phyloP scores from a whole-genome alignment of 2,888 invertebrate species.

The Aphidoletes aphidimyza region DNA sequence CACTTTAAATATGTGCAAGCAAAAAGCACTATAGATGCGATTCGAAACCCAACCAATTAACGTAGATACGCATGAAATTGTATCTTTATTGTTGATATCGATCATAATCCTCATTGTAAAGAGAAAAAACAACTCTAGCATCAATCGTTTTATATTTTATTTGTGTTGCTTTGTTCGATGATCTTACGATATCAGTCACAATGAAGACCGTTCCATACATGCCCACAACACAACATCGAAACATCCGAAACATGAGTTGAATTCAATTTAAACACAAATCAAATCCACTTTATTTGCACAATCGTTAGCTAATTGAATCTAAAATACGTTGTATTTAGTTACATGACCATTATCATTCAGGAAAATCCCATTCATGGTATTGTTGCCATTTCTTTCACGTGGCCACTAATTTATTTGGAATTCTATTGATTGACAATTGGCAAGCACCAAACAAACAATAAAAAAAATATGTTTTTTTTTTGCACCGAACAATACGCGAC shows the following conservation, averaged over 20 bases:
- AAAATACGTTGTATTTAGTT: constrained; percentile 1
- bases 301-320: constrained; percentile 26
- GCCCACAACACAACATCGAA: neutral
- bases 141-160: too few relatives aligned
- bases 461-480: constrained; percentile 23
- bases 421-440: constrained; percentile 29
- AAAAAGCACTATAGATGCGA: neutral
- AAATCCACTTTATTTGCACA: constrained; percentile 47
- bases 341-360: constrained; percentile 24
- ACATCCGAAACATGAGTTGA: neutral
- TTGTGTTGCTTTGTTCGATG: too few relatives aligned
- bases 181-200: too few relatives aligned
- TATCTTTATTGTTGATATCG: constrained; percentile 7
- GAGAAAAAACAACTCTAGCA: too few relatives aligned
- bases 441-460: too few relatives aligned
- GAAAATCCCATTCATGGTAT: neutral
- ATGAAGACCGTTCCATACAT: too few relatives aligned
- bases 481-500: neutral
- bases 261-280: constrained; percentile 11
- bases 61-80: constrained; percentile 4
- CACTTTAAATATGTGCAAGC: neutral
- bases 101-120: neutral
- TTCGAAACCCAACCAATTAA: constrained; percentile 12
- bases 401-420: constrained; percentile 17
- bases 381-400: neutral